These are phyloP conservation scores for Pocillopora damicornis DNA, from an alignment of 64 coral and sea anemone genomes.

Conservation along the genomic window DNA sequence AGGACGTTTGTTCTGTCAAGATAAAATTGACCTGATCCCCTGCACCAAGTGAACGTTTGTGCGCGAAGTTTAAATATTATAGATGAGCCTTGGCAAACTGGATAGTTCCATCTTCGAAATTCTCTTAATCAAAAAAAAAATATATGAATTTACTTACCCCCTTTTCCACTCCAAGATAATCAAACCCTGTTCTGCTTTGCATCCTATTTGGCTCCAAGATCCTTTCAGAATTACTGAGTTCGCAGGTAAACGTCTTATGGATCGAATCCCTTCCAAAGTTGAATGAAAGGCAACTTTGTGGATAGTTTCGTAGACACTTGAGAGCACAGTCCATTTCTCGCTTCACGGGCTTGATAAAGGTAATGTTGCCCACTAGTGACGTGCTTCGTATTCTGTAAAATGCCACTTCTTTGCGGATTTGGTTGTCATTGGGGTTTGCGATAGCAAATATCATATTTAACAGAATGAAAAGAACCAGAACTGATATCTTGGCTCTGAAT, in stretches of 20 bases:
- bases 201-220: neutral
- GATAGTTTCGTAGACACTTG: neutral
- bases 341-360: too few relatives aligned
- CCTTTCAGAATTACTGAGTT: constrained; percentile 26
- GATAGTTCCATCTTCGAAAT: too few relatives aligned
- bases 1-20: too few relatives aligned
- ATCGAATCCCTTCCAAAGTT: neutral
- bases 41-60: too few relatives aligned
- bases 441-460: too few relatives aligned
- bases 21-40: too few relatives aligned
- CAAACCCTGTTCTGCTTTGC: neutral
- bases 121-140: too few relatives aligned
- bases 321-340: neutral
- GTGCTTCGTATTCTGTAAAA: constrained; percentile 1
- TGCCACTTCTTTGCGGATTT: neutral
- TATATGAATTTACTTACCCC: neutral
- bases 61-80: too few relatives aligned
- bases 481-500: neutral
- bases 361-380: neutral
- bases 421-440: too few relatives aligned
- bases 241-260: neutral
- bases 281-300: neutral
- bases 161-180: neutral
- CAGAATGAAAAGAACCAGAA: neutral
- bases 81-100: too few relatives aligned